A percentile compares a stretch with the other conserved stretches of the same genome.
Evolutionary conservation across 2,888 invertebrate genomes (phyloP).

Genomic region (Microctonus brassicae): DNA sequence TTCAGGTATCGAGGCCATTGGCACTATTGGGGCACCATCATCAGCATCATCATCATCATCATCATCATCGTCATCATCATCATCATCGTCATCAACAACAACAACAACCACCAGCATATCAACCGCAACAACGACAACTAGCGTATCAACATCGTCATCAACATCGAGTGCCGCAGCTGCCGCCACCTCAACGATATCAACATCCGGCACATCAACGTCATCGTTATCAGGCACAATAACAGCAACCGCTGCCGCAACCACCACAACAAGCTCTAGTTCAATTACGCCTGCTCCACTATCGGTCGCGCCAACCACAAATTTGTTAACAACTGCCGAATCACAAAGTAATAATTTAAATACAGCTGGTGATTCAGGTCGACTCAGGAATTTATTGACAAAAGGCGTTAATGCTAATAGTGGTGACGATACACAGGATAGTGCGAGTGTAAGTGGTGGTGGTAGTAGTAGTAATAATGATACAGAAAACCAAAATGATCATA

Average conservation of each 20-base stretch:
- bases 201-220: constrained; percentile 31
- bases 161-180: constrained; percentile 39
- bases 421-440: constrained; percentile 57
- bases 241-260: constrained; percentile 11
- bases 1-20: constrained; percentile 41
- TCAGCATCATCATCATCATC: too few relatives aligned
- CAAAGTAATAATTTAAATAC: constrained; percentile 55
- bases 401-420: constrained; percentile 56
- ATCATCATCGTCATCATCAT: too few relatives aligned
- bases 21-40: constrained; percentile 26
- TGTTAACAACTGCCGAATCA: constrained; percentile 24
- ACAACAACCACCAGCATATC: constrained; percentile 33
- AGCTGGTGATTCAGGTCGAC: constrained; percentile 70
- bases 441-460: background rate
- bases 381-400: constrained; percentile 71
- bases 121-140: constrained; percentile 20
- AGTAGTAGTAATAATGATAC: constrained; percentile 50
- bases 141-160: constrained; percentile 17
- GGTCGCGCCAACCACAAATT: constrained; percentile 23
- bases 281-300: constrained; percentile 21
- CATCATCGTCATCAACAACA: too few relatives aligned
- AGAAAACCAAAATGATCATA: constrained; percentile 70
- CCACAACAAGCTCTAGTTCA: constrained; percentile 40
- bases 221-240: constrained; percentile 22
- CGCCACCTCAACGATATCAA: constrained; percentile 18